Percentiles rank a stretch among this genome's conserved stretches.
These are phyloP conservation scores for Odontamblyopus lacepedii DNA, from an alignment of 2,797 vertebrate genomes.

Conservation along the genomic window DNA sequence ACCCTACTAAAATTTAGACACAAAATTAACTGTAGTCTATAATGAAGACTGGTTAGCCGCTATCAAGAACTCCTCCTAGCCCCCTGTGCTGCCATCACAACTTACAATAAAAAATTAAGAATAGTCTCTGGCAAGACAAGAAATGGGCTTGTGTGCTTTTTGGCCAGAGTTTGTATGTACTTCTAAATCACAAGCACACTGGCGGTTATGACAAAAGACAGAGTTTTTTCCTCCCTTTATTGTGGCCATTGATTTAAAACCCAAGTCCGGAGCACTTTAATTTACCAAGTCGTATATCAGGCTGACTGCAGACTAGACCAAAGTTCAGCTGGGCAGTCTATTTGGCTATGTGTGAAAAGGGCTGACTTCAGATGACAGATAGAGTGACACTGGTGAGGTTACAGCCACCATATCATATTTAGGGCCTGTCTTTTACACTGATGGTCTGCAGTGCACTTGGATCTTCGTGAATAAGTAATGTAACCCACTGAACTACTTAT, in stretches of 20 bases:
- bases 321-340: slow-evolving; percentile 3
- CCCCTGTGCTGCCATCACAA: slow-evolving; percentile 35
- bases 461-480: slow-evolving; percentile 49
- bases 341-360: slow-evolving; percentile 24
- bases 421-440: slow-evolving; percentile 18
- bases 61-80: slow-evolving; percentile 17
- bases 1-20: slow-evolving; percentile 12
- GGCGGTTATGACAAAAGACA: neutral
- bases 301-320: neutral
- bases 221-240: neutral
- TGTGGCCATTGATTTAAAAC: slow-evolving; percentile 2
- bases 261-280: neutral
- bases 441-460: slow-evolving; percentile 17
- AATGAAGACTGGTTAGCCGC: slow-evolving; percentile 50
- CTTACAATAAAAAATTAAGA: slow-evolving; percentile 38
- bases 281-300: neutral
- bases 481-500: slow-evolving; percentile 42
- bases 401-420: slow-evolving; percentile 30
- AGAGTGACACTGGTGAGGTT: slow-evolving; percentile 30
- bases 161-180: slow-evolving; percentile 15
- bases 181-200: slow-evolving; percentile 18
- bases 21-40: slow-evolving; percentile 27
- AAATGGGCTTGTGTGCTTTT: slow-evolving; percentile 30
- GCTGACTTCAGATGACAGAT: slow-evolving; percentile 33
- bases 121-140: slow-evolving; percentile 20